Base-by-base conservation (phyloP, 2,888 invertebrate species). In the Microplitis manilae region DNA sequence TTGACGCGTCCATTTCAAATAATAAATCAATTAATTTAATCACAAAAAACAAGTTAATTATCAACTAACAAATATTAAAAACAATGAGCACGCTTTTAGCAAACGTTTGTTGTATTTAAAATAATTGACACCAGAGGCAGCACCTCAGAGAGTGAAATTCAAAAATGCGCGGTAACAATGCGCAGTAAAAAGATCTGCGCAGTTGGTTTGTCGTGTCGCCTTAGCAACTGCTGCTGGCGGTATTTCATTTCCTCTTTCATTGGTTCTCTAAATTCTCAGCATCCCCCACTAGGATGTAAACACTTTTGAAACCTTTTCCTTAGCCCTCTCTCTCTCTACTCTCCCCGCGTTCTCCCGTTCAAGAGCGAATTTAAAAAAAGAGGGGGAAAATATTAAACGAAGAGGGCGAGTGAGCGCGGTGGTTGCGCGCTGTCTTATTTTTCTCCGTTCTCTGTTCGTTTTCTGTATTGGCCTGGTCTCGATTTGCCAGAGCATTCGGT, bases 1-100 rank as follows among this genome's bases (percentile, higher is more conserved):
- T 92, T 20, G 88, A 85, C 13, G 76, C n/a, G n/a, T 83, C 82
- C 82, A 83, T 83, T 71, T 50, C 13, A 41, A 60, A 65, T 65
- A 79, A 17, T 17, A 38, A n/a, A 61, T 61, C 6, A n/a, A 30
- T 9, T 15, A 73, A 64, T 40, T 73, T 60, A 13, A 20, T 5
- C 1, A 6, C 62, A 17, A 62, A 15, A 2, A 50, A 50, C 8
- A 50, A 13, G 13, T 13, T 50, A 13, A 8, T 30, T 30, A 30
- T 2, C 30, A 50, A 50, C 5, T 13, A 50, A 50, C 50, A 50
- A 50, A 50, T 30, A 50, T 50, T 50, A 8, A 50, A 9, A 50
- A 50, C 50, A 50, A 50, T 2, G 50, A 13, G 13, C 13, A 50
- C 50, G 13, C 50, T 8, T 13, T 50, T 4, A 5, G 50, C 13